phyloP scores from a whole-genome alignment of 2,113 vertebrate species.

The Hippopotamus amphibius region DNA sequence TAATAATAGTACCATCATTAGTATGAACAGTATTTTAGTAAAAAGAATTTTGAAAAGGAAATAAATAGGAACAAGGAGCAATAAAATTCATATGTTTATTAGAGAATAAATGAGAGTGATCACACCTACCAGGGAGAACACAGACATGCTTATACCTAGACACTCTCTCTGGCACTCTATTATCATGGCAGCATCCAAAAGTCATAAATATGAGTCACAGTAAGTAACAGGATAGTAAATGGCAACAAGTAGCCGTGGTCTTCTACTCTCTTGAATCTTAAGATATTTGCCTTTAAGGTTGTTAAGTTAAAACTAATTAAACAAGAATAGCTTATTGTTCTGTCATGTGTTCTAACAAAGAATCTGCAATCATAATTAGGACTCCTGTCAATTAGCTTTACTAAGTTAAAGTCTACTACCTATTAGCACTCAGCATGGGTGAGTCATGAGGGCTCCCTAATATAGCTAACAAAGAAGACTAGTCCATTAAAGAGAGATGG shows the following conservation, averaged over 20 bases:
- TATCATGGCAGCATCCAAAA: not conserved
- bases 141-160: not conserved
- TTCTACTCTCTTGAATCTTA: not conserved
- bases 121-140: not conserved
- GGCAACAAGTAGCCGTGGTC: not conserved
- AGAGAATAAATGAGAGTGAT: not conserved
- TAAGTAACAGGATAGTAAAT: not conserved
- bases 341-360: slow-evolving; percentile 39
- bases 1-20: not conserved
- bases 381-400: not conserved
- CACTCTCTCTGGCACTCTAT: not conserved
- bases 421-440: not conserved
- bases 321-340: slow-evolving; percentile 42
- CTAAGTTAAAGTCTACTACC: not conserved
- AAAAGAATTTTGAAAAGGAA: not conserved
- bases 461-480: not conserved
- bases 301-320: slow-evolving; percentile 47
- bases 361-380: not conserved
- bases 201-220: not conserved
- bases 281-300: slow-evolving; percentile 41
- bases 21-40: not conserved
- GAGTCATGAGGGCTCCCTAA: not conserved
- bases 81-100: not conserved
- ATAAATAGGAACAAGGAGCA: not conserved
- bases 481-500: not conserved